Percentiles rank a stretch among this genome's conserved stretches.
These are phyloP conservation scores for Otus sunia DNA, from an alignment of 2,113 vertebrate species.

Conservation along the genomic window DNA sequence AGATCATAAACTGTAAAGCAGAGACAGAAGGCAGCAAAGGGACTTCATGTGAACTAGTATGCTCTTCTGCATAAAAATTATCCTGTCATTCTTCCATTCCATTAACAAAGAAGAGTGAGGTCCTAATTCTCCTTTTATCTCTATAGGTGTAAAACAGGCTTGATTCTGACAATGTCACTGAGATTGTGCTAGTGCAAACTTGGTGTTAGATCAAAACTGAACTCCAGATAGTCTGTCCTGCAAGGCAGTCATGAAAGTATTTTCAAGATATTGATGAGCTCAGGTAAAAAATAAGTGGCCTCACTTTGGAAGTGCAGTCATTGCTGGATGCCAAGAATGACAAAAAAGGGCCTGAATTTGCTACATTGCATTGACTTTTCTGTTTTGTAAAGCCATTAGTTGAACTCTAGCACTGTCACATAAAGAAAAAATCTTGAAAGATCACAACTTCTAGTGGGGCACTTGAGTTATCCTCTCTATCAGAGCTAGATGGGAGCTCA, in stretches of 20 bases:
- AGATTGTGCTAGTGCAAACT: background rate
- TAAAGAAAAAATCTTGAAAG: background rate
- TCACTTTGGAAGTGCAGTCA: background rate
- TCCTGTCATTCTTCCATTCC: background rate
- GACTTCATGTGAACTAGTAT: rapidly evolving
- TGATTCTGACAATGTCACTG: background rate
- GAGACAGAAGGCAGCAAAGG: background rate
- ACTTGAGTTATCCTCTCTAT: background rate
- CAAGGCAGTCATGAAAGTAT: background rate
- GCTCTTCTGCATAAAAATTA: background rate
- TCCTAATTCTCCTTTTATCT: background rate
- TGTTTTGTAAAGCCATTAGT: background rate
- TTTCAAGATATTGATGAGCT: background rate
- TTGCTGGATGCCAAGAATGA: background rate
- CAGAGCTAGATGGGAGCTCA: background rate
- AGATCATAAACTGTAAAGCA: background rate
- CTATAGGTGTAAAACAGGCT: background rate
- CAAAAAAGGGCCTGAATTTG: background rate
- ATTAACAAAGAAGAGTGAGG: background rate
- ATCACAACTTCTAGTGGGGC: background rate
- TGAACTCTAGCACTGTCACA: background rate
- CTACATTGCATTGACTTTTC: background rate
- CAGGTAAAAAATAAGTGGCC: background rate
- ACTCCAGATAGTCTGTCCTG: background rate
- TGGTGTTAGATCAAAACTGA: background rate